A percentile compares a stretch with the other conserved stretches of the same genome.
Evolutionary conservation across 2,797 vertebrate genomes (phyloP).

Genomic region (Dipus sagitta): DNA sequence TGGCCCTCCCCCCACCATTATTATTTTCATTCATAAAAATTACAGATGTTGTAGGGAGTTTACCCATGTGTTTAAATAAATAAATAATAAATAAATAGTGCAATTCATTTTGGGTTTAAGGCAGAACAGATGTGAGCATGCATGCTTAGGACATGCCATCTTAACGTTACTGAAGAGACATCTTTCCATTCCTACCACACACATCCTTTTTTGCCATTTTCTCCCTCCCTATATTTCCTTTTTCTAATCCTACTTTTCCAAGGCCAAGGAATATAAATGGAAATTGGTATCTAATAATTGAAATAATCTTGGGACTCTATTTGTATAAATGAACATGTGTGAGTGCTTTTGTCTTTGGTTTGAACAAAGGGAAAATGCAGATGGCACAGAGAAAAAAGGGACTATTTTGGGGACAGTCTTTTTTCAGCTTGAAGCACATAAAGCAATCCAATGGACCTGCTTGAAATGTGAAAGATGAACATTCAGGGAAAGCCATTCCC

Average conservation of each 20-base stretch:
- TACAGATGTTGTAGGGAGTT: not conserved
- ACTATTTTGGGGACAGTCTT: constrained; percentile 39
- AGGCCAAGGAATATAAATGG: constrained; percentile 35
- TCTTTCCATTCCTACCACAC: not conserved
- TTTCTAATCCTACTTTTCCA: not conserved
- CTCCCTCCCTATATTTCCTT: not conserved
- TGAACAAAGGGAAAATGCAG: not conserved
- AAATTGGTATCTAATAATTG: constrained; percentile 43
- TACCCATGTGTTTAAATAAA: not conserved
- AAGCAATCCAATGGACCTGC: not conserved
- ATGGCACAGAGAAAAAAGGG: not conserved
- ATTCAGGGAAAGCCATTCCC: not conserved
- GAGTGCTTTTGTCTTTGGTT: constrained; percentile 30
- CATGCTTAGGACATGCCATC: fast-evolving
- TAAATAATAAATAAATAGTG: not conserved
- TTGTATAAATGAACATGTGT: constrained; percentile 40
- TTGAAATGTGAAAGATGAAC: not conserved
- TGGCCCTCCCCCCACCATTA: not conserved
- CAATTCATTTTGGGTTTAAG: not conserved
- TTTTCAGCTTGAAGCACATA: not conserved
- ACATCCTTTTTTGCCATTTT: not conserved
- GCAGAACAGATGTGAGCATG: no score
- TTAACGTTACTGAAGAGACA: not conserved
- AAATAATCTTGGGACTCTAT: constrained; percentile 41
- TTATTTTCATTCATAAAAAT: not conserved